These are phyloP conservation scores for Monarcha castaneiventris DNA, from an alignment of 2,113 vertebrate genomes.

Conservation along the genomic window DNA sequence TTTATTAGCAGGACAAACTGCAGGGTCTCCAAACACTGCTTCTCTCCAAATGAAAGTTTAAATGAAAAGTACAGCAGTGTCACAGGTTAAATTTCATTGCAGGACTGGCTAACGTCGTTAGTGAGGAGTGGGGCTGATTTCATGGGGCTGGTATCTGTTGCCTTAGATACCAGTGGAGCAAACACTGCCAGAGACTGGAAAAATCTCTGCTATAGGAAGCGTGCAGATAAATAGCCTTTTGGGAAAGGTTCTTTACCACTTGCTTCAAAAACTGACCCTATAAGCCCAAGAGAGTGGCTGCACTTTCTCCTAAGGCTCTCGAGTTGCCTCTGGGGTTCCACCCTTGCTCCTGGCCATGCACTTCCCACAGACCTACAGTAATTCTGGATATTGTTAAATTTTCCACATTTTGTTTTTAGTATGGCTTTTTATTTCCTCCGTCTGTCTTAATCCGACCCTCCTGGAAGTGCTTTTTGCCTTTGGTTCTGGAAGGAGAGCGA, in stretches of 20 bases:
- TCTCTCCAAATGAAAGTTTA: slow-evolving; percentile 83
- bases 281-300: neutral
- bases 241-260: slow-evolving; percentile 30
- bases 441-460: slow-evolving; percentile 7
- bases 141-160: slow-evolving; percentile 76
- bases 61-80: slow-evolving; percentile 84
- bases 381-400: slow-evolving; percentile 6
- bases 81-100: slow-evolving; percentile 83
- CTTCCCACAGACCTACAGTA: neutral
- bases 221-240: slow-evolving; percentile 49
- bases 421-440: neutral
- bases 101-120: slow-evolving; percentile 75
- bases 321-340: neutral
- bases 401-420: neutral
- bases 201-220: slow-evolving; percentile 15
- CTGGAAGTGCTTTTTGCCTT: slow-evolving; percentile 18
- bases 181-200: slow-evolving; percentile 62
- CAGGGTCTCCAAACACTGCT: slow-evolving; percentile 78
- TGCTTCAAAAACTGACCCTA: slow-evolving; percentile 29
- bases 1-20: slow-evolving; percentile 84
- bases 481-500: neutral
- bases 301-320: neutral
- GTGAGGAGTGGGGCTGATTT: slow-evolving; percentile 71
- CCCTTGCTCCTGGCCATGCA: neutral
- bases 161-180: slow-evolving; percentile 71